Evolutionary conservation across 2,113 vertebrate species (phyloP).

Genomic region (Mionectes macconnelli): DNA sequence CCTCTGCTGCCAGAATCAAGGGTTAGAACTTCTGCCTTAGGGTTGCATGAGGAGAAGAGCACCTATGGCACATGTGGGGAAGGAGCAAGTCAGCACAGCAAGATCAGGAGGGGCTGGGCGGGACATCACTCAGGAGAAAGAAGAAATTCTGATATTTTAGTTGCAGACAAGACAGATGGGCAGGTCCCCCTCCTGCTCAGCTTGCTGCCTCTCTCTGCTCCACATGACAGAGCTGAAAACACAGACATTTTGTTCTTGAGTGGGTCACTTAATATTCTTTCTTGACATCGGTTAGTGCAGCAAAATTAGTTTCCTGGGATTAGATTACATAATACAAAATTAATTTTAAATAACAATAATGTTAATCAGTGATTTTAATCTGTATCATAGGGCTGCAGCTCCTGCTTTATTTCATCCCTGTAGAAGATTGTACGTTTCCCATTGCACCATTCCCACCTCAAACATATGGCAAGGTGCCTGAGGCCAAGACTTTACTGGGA

Average conservation of each 20-base stretch:
- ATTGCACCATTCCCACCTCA: neutral
- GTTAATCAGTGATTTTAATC: neutral
- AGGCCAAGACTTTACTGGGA: neutral
- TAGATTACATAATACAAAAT: neutral
- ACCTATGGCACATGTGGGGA: neutral
- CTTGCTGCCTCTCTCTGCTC: neutral
- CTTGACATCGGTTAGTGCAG: neutral
- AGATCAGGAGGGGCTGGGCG: neutral
- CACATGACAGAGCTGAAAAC: neutral
- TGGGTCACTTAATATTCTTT: neutral
- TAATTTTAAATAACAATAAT: neutral
- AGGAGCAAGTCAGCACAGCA: neutral
- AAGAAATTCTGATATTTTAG: neutral
- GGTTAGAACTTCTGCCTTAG: neutral
- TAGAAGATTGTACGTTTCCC: neutral
- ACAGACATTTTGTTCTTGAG: neutral
- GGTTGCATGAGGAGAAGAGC: neutral
- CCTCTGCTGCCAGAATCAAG: neutral
- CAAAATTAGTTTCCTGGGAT: neutral
- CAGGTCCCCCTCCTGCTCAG: neutral
- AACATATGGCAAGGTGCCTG: neutral
- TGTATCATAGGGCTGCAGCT: neutral
- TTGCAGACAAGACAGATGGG: neutral
- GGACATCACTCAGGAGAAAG: neutral
- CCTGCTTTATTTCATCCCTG: neutral